Evolutionary conservation across 2,888 invertebrate species (phyloP).

Genomic region (Dastarcus helophoroides): DNA sequence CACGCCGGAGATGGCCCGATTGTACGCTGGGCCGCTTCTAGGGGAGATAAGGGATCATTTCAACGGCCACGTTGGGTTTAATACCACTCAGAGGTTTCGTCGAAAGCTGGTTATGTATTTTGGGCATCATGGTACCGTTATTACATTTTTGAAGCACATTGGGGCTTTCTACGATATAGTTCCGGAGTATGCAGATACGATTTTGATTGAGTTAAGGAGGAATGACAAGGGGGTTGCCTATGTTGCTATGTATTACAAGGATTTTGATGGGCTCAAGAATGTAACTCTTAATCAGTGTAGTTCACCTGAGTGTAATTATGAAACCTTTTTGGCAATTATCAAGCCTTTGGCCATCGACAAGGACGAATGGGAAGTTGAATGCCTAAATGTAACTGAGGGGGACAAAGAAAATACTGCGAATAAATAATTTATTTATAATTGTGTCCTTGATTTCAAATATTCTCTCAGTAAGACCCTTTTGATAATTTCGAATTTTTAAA

Average conservation of each 20-base stretch:
- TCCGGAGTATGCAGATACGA: not conserved
- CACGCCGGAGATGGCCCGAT: constrained; percentile 44
- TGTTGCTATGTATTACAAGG: not conserved
- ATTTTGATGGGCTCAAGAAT: not conserved
- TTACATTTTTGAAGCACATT: not conserved
- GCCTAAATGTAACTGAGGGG: too few species aligned
- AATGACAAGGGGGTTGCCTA: not conserved
- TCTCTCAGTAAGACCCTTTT: too few species aligned
- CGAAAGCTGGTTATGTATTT: not conserved
- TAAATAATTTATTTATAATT: too few species aligned
- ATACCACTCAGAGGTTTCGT: not conserved
- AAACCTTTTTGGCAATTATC: not conserved
- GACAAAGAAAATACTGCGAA: too few species aligned
- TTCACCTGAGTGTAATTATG: not conserved
- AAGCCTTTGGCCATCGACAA: not conserved
- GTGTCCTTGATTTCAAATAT: too few species aligned
- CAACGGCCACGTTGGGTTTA: constrained; percentile 13
- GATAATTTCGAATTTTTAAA: too few species aligned
- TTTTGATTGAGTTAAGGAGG: constrained; percentile 1
- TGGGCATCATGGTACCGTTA: not conserved
- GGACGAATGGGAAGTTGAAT: constrained; percentile 1
- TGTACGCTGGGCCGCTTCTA: constrained; percentile 55
- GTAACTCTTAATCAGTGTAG: too few species aligned
- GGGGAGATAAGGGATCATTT: constrained; percentile 57
- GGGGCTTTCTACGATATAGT: not conserved